Conservation (phyloP, 2,888 invertebrate genomes). For the Campopleginae sp. region DNA sequence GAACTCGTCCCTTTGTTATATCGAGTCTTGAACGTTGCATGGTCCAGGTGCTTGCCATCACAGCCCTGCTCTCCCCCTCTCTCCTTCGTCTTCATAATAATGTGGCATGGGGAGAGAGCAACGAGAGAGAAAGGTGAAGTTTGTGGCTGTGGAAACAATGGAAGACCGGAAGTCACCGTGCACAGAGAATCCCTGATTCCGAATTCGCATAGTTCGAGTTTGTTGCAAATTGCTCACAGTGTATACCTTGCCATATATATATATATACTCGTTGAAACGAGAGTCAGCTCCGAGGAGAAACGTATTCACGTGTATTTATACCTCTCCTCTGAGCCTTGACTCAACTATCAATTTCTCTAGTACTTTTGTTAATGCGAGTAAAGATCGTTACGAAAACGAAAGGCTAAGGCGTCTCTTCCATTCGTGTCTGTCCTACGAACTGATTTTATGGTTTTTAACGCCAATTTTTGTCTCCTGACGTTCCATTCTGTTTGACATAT, state of each 20-base stretch:
- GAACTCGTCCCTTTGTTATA: conserved; percentile 73
- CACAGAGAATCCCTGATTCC: conserved; percentile 51
- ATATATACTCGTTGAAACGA: conserved; percentile 16
- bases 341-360: conserved; percentile 1
- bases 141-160: conserved; percentile 54
- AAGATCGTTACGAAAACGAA: conserved; percentile 2
- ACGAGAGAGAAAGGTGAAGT: conserved; percentile 40
- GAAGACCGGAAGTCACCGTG: conserved; percentile 50
- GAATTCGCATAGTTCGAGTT: conserved; percentile 58
- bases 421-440: background rate
- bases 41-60: conserved; percentile 46
- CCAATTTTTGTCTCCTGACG: background rate
- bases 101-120: conserved; percentile 60
- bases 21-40: conserved; percentile 34
- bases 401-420: too few relatives aligned
- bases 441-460: background rate
- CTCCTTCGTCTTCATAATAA: conserved; percentile 28
- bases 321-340: background rate
- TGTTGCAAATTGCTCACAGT: conserved; percentile 38
- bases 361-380: conserved; percentile 21
- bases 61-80: conserved; percentile 7
- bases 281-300: conserved; percentile 33
- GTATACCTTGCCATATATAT: background rate
- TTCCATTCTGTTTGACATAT: background rate
- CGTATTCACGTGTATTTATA: background rate